A percentile compares a stretch with the other conserved stretches of the same genome.
Conservation (phyloP, 2,797 vertebrate species). For the Acridotheres tristis region DNA sequence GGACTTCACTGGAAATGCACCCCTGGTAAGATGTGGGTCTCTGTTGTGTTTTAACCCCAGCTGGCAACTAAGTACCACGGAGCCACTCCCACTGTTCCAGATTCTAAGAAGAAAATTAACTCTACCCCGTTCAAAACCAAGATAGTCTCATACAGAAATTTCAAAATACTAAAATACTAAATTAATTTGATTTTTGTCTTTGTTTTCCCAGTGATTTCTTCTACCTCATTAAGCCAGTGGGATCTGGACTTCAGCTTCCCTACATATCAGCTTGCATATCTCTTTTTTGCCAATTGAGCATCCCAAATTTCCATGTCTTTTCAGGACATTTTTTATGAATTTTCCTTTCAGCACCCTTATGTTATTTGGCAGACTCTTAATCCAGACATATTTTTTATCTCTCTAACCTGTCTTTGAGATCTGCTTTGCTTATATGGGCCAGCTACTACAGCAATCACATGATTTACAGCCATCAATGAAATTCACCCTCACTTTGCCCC, state of each 20-base stretch:
- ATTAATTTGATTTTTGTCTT: neutral
- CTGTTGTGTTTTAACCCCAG: neutral
- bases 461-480: neutral
- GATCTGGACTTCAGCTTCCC: neutral
- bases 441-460: neutral
- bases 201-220: neutral
- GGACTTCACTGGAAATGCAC: neutral
- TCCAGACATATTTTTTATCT: neutral
- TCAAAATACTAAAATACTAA: neutral
- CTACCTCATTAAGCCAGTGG: rapidly evolving
- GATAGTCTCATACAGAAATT: neutral
- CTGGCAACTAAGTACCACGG: neutral
- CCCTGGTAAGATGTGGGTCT: neutral
- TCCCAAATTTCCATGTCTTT: neutral
- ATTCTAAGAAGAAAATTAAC: neutral
- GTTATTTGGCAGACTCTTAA: neutral
- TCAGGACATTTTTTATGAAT: neutral
- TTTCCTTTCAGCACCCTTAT: neutral
- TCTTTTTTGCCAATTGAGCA: neutral
- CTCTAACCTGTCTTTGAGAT: neutral
- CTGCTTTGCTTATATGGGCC: neutral
- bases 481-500: neutral
- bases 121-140: neutral
- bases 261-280: neutral
- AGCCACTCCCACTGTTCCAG: neutral